Base-by-base conservation (phyloP, 2,113 vertebrate species). In the Etheostoma cragini region DNA sequence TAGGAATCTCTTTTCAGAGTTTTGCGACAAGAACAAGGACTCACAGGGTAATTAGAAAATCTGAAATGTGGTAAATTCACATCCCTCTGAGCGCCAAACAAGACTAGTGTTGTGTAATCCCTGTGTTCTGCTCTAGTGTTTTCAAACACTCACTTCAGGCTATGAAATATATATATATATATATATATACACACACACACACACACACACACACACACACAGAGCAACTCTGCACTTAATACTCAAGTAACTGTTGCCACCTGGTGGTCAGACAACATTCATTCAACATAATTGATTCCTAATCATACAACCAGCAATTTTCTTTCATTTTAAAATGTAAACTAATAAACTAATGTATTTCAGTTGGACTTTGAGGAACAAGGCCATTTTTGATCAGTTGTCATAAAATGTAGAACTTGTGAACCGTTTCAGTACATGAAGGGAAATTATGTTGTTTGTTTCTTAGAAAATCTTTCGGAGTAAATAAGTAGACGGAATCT, bases 201-300 rank as follows among this genome's bases (percentile, higher is more conserved):
- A 26, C 26, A 26, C 26, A 26, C 26, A 26, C 26, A 26, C 26
- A 26, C 26, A 26, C 26, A 26, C 26, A 26, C 26, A 26, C 26
- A n/a, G n/a, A n/a, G 26, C 11, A 61, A n/a, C 46, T 0, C 2
- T n/a, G 67, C 50, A 17, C 7, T 10, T 2, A 8, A 63, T 0
- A n/a, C 53, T 62, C 50, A 3, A 68, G 76, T 1, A 6, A 3
- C 16, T 78, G 76, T 24, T 46, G 87, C 91, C 92, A 64, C 52
- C 92, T 92, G 52, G 78, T 87, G 90, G 90, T 38, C 19, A 4
- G 0, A 64, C 33, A 4, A 3, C 38, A 12, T 26, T 38, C 19
- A 4, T 0, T 61, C 33, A 4, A 3, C 38, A 12, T 26, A 21
- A 67, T 3, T 21, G 71, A n/a, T 54, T 38, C 35, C 56, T 67